Base-by-base conservation (phyloP, 2,888 invertebrate species). In the Unio pictorum region DNA sequence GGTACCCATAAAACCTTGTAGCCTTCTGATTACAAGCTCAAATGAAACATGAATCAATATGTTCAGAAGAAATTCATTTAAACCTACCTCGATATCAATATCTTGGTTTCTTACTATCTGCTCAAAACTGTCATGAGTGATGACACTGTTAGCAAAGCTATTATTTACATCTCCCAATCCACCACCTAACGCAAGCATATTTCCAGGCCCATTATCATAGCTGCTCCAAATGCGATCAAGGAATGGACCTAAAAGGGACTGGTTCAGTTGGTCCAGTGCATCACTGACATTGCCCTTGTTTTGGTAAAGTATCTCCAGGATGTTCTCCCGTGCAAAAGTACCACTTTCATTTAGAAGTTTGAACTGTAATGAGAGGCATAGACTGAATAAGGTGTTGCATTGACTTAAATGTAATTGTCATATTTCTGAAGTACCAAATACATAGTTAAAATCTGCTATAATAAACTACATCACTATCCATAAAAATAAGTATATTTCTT, bases 131-230 rank as follows among this genome's bases (percentile, higher is more conserved):
- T 73, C 69, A 64, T 83, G 75, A 55, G 61, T 65, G 8, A 86
- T 81, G 23, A 84, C 76, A 71, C 85, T 85, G 61, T 83, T 85
- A 17, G 82, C 76, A 17, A 83, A 75, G 67, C 84, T 83, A 56
- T 74, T 76, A 63, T 79, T 81, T 11, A 66, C 66, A 23, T 74
- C 79, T n/a, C 63, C 65, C 18, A 55, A 23, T 20, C 73, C 59
- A 28, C 55, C 64, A 17, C 45, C 45, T 15, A 45, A 45, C 3
- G 45, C 45, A 45, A 45, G 45, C 45, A 45, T 45, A 45, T 45
- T 45, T 11, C 45, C 45, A 4, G 45, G 45, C 3, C 45, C 45
- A 45, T 45, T 45, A 11, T 45, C 45, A 45, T 11, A 45, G 56
- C 54, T 57, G 7, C 67, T 69, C 84, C 84, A 84, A 7, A 84